Conservation (phyloP, 2,113 vertebrate genomes). For the Murina feae region DNA sequence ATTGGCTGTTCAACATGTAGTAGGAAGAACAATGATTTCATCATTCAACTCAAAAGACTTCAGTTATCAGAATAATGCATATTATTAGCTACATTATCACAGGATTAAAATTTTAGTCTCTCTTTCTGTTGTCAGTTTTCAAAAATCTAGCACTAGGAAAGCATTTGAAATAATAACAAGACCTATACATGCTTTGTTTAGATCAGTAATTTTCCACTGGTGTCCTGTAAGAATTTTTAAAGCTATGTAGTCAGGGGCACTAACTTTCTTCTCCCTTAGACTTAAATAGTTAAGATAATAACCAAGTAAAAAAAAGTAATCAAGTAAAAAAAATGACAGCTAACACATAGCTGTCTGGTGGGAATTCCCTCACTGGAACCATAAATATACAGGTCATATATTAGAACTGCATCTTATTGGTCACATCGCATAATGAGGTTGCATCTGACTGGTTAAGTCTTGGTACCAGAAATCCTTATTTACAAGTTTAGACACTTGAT, state of each 20-base stretch:
- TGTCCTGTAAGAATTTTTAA: neutral
- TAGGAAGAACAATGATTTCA: neutral
- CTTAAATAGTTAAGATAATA: no score
- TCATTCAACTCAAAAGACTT: neutral
- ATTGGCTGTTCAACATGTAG: neutral
- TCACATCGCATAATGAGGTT: neutral
- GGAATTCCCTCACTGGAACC: neutral
- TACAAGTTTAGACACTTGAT: neutral
- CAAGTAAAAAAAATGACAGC: neutral
- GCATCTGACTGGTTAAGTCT: neutral
- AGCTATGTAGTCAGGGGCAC: neutral
- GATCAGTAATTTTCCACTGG: neutral
- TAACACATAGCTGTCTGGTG: neutral
- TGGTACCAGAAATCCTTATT: neutral
- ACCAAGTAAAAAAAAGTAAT: neutral
- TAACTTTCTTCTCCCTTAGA: neutral
- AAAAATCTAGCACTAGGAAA: neutral
- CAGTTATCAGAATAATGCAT: neutral
- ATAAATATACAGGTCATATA: neutral
- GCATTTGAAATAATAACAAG: neutral
- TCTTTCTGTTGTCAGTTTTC: neutral
- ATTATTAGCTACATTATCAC: neutral
- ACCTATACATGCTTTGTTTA: neutral
- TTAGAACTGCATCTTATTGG: neutral
- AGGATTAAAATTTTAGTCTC: neutral